Conservation (phyloP, 2,113 vertebrate genomes). For the Semnornis frantzii region DNA sequence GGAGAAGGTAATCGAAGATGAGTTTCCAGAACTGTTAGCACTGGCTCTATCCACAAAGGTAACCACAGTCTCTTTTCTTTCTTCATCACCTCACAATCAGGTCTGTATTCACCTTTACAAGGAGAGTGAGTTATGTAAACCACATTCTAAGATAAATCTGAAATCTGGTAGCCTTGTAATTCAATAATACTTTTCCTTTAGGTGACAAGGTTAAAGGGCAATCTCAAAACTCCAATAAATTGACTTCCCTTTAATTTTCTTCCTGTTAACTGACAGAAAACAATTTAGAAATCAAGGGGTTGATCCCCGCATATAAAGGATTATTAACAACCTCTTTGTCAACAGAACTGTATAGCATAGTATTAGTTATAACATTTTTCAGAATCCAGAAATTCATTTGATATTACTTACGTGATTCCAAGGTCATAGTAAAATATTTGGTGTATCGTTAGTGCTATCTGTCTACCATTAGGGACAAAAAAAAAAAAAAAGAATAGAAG, state of each 20-base stretch:
- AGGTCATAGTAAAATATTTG: not conserved
- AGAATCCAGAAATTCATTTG: not conserved
- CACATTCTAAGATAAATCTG: not conserved
- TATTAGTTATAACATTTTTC: not conserved
- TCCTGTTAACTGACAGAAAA: not conserved
- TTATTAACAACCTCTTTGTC: not conserved
- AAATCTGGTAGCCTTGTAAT: not conserved
- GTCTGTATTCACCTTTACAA: not conserved
- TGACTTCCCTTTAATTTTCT: not conserved
- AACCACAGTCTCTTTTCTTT: not conserved
- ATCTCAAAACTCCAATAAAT: not conserved
- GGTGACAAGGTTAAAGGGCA: not conserved
- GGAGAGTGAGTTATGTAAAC: not conserved
- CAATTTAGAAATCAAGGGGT: not conserved
- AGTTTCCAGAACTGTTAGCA: constrained; percentile 9
- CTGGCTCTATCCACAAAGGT: constrained; percentile 25
- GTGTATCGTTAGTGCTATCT: not conserved
- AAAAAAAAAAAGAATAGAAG: not conserved
- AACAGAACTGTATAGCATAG: not conserved
- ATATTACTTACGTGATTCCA: not conserved
- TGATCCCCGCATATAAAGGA: not conserved
- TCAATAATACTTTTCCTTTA: not conserved
- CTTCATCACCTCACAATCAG: not conserved
- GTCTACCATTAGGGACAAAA: not conserved
- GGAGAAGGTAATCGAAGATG: constrained; percentile 25